These are phyloP conservation scores for Stegodyphus dumicola DNA, from an alignment of 1,140 invertebrate species.

Conservation along the genomic window DNA sequence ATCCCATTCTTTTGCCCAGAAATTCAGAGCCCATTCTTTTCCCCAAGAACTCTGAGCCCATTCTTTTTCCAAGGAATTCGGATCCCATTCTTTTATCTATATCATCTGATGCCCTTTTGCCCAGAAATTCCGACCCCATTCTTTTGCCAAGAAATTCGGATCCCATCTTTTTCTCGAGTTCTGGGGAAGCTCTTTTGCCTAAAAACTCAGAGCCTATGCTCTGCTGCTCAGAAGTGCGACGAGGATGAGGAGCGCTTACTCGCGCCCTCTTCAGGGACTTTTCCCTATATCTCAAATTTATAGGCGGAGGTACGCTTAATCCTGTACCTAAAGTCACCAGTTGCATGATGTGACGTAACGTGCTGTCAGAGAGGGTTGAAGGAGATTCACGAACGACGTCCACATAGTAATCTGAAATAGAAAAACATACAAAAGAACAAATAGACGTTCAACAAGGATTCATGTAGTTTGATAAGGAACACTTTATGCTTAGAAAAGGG, in stretches of 20 bases:
- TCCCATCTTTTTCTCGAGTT: constrained; percentile 57
- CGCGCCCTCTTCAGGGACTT: constrained; percentile 53
- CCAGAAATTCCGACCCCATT: constrained; percentile 64
- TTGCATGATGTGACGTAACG: constrained; percentile 50
- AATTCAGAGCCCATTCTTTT: constrained; percentile 63
- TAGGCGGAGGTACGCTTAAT: constrained; percentile 24
- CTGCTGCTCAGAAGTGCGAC: background rate
- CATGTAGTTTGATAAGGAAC: no score
- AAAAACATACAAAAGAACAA: constrained; percentile 1
- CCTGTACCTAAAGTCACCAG: constrained; percentile 51
- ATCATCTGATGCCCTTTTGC: constrained; percentile 63
- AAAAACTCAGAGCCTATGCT: constrained; percentile 59
- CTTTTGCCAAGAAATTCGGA: constrained; percentile 63
- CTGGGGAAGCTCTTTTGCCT: constrained; percentile 44
- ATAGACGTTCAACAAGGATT: background rate
- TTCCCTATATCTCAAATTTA: constrained; percentile 26
- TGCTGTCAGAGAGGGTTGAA: constrained; percentile 24
- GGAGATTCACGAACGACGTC: constrained; percentile 10
- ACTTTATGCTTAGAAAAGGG: no score
- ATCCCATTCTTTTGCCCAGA: constrained; percentile 62
- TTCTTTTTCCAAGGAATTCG: constrained; percentile 63
- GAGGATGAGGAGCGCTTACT: background rate
- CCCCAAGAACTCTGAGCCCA: constrained; percentile 61
- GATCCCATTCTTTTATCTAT: constrained; percentile 57
- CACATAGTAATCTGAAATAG: constrained; percentile 37